These are phyloP conservation scores for Silvanus unidentatus DNA, from an alignment of 2,888 invertebrate species.

Conservation along the genomic window DNA sequence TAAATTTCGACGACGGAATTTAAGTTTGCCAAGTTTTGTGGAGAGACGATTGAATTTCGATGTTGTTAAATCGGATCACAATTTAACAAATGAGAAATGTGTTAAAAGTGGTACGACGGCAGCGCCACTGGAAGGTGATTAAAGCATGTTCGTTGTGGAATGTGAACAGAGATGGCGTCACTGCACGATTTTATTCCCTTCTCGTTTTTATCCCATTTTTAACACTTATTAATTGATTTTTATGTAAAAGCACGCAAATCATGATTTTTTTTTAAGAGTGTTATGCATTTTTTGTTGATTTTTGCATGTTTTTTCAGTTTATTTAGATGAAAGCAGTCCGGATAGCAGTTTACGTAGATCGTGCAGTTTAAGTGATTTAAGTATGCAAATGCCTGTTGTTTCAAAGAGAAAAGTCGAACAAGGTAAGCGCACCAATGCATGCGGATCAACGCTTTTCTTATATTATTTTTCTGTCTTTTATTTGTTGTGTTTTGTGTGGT, in stretches of 20 bases:
- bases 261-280: too few species aligned
- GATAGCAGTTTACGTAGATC: constrained; percentile 67
- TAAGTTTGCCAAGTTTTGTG: constrained; percentile 47
- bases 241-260: too few species aligned
- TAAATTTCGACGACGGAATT: constrained; percentile 57
- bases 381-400: constrained; percentile 39
- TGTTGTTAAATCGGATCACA: constrained; percentile 12
- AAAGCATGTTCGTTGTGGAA: not conserved
- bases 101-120: not conserved
- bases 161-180: too few species aligned
- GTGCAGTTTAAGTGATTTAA: constrained; percentile 70
- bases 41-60: constrained; percentile 31
- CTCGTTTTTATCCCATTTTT: too few species aligned
- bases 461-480: not conserved
- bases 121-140: not conserved
- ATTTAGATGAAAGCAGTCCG: constrained; percentile 40
- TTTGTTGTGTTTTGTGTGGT: not conserved
- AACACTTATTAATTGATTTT: too few species aligned
- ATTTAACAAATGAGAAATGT: constrained; percentile 6
- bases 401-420: constrained; percentile 39
- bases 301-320: constrained; percentile 28
- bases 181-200: too few species aligned
- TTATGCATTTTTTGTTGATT: constrained; percentile 8
- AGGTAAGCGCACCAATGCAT: constrained; percentile 28
- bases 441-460: not conserved